Percentiles rank a stretch among this genome's conserved stretches.
Evolutionary conservation across 2,113 vertebrate species (phyloP).

Genomic region (Ginglymostoma cirratum): DNA sequence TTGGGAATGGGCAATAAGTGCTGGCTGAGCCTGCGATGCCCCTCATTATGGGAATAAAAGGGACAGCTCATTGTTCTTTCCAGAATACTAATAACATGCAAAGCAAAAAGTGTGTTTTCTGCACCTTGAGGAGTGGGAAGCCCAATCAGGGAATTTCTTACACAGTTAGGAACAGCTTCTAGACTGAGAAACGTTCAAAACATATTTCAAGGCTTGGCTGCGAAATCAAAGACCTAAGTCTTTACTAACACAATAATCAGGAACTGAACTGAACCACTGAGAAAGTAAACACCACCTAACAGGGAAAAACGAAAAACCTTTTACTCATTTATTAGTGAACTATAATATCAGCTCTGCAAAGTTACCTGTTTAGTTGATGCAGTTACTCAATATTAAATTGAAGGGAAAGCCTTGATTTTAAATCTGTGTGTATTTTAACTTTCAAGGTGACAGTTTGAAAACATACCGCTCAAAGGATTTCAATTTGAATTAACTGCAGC

Average conservation of each 20-base stretch:
- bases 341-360: not conserved
- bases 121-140: not conserved
- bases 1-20: no score
- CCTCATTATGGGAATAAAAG: no score
- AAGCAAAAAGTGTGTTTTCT: not conserved
- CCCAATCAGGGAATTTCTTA: not conserved
- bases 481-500: not conserved
- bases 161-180: not conserved
- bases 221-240: not conserved
- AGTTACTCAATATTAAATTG: not conserved
- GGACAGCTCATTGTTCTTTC: not conserved
- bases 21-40: no score
- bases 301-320: not conserved
- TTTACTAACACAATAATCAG: not conserved
- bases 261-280: not conserved
- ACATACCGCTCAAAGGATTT: not conserved
- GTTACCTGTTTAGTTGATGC: not conserved
- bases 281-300: not conserved
- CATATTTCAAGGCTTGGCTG: not conserved
- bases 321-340: not conserved
- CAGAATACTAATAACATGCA: not conserved
- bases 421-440: not conserved
- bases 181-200: not conserved
- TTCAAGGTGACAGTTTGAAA: not conserved
- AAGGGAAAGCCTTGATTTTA: not conserved